A percentile compares a stretch with the other conserved stretches of the same genome.
These are phyloP conservation scores for Lagopus leucura DNA, from an alignment of 2,113 vertebrate genomes.

Conservation along the genomic window DNA sequence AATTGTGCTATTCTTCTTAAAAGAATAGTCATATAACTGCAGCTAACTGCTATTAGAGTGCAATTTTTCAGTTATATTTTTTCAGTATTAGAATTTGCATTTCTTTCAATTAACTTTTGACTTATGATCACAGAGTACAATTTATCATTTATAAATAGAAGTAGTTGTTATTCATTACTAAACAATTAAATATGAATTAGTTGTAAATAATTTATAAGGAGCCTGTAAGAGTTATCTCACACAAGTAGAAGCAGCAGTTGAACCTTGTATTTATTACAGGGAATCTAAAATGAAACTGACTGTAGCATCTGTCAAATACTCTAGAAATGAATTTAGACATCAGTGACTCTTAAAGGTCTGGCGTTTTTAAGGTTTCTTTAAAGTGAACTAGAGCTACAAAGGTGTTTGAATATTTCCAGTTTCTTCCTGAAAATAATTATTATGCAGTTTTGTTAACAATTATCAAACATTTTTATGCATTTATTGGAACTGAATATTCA, in stretches of 20 bases:
- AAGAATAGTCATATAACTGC: neutral
- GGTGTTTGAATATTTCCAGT: neutral
- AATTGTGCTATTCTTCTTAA: neutral
- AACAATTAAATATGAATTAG: slow-evolving; percentile 16
- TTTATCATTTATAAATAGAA: slow-evolving; percentile 17
- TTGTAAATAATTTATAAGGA: slow-evolving; percentile 20
- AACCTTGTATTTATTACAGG: neutral
- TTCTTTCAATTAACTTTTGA: slow-evolving; percentile 4
- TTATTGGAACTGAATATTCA: neutral
- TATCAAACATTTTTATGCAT: too few species aligned
- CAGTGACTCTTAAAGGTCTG: neutral
- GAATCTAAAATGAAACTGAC: neutral
- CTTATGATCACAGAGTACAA: neutral
- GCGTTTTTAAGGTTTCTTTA: neutral
- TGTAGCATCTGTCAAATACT: neutral
- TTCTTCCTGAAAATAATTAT: neutral
- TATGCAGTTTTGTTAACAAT: too few species aligned
- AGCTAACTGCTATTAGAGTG: neutral
- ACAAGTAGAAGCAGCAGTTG: neutral
- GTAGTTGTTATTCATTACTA: neutral
- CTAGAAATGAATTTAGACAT: neutral
- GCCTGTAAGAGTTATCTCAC: neutral
- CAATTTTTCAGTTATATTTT: neutral
- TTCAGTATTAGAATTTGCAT: neutral
- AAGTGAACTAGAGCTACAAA: neutral